A percentile compares a stretch with the other conserved stretches of the same genome.
Evolutionary conservation across 2,113 vertebrate species (phyloP).

Genomic region (Myotis davidii): DNA sequence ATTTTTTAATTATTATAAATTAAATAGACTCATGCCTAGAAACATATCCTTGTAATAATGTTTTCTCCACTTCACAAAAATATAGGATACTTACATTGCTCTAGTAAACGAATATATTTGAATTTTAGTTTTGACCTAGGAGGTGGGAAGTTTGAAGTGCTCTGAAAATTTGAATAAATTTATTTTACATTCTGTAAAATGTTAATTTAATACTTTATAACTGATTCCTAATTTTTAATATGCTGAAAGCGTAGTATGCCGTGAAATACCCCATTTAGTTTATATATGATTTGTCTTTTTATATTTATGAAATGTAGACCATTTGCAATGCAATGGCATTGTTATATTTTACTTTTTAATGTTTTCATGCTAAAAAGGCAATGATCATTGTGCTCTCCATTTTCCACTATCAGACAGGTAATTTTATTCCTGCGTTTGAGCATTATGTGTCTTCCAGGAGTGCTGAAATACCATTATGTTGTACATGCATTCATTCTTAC

Average conservation of each 20-base stretch:
- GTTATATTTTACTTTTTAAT: conserved; percentile 71
- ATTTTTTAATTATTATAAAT: conserved; percentile 62
- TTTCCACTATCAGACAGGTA: conserved; percentile 72
- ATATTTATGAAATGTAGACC: conserved; percentile 45
- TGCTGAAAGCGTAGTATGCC: conserved; percentile 54
- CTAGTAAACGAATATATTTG: background rate
- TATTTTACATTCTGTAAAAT: conserved; percentile 72
- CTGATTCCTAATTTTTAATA: conserved; percentile 40
- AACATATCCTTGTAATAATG: background rate
- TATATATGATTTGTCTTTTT: conserved; percentile 73
- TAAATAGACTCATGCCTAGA: conserved; percentile 4
- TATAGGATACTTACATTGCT: background rate
- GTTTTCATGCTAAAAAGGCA: conserved; percentile 70
- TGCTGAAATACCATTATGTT: conserved; percentile 75
- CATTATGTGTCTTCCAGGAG: conserved; percentile 74
- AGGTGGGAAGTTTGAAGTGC: background rate
- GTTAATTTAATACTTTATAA: conserved; percentile 69
- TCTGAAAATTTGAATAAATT: conserved; percentile 59
- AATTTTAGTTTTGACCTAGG: conserved; percentile 43
- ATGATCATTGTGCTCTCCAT: conserved; percentile 67
- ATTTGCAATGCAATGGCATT: conserved; percentile 57
- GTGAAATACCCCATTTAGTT: conserved; percentile 67
- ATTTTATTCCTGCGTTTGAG: conserved; percentile 75
- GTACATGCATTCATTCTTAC: conserved; percentile 74
- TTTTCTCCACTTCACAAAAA: background rate